Base-by-base conservation (phyloP, 2,888 invertebrate species). In the Tuta absoluta region DNA sequence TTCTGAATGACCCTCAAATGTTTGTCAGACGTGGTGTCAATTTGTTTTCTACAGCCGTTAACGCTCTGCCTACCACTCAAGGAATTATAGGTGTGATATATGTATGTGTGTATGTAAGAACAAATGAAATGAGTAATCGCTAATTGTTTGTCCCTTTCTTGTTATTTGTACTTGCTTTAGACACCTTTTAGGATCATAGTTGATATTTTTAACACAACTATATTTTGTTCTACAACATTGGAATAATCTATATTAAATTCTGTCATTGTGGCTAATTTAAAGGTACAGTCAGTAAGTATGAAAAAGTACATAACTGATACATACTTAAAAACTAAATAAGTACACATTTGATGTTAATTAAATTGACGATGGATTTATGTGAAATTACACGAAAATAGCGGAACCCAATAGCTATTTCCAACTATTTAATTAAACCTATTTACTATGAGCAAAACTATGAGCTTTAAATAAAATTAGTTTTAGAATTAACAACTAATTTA, bases 391-490 rank as follows among this genome's bases (percentile, higher is more conserved):
- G 8, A 11, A 45, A 17, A 4, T 45, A 45, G 5, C n/a, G 1
- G 5, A n/a, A 17, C 5, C n/a, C n/a, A 45, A 45, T 4, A 3
- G 17, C 17, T 0, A 45, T 17, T n/a, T n/a, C 17, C 17, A 5
- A 45, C 41, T n/a, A 41, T 41, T 8, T 41, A n/a, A n/a, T 41
- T 12, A 14, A 14, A 41, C 14, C n/a, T 45, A n/a, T 17, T 45
- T n/a, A 45, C 45, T n/a, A 45, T 45, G 45, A 45, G 45, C n/a
- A 17, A 45, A 45, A 45, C 45, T 45, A 45, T 45, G 45, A 45
- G n/a, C 45, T 45, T 17, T 45, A 45, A 45, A 45, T 45, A 45
- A 45, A 45, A n/a, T 45, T 17, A 45, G 45, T 45, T 45, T n/a
- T 45, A 45, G 45, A n/a, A 45, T n/a, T 17, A 17, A 45, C 17